phyloP scores from a whole-genome alignment of 2,113 vertebrate species.

The Takifugu flavidus region DNA sequence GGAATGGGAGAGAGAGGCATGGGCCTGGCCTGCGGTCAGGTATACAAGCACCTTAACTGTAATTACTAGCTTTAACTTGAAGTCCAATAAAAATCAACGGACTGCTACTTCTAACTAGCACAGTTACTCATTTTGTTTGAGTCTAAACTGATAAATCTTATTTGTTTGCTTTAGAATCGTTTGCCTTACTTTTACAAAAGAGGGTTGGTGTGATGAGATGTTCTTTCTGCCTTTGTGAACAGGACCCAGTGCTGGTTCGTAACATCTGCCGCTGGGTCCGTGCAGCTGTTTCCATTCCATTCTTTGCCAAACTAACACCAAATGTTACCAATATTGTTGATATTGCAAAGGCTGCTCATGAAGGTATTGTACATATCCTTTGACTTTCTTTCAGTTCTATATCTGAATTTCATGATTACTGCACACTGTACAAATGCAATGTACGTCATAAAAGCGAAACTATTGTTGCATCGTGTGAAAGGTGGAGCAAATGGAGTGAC shows the following conservation, averaged over 20 bases:
- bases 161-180: not conserved
- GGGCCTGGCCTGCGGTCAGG: constrained; percentile 96
- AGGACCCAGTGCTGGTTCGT: constrained; percentile 88
- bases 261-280: constrained; percentile 97
- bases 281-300: constrained; percentile 84
- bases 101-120: too few relatives aligned
- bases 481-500: constrained; percentile 91
- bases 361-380: constrained; percentile 73
- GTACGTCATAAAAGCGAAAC: not conserved
- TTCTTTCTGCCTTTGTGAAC: constrained; percentile 28
- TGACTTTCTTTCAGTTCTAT: not conserved
- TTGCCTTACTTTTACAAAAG: not conserved
- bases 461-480: constrained; percentile 44
- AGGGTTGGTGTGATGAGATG: not conserved
- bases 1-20: constrained; percentile 97
- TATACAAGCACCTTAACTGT: constrained; percentile 44
- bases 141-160: not conserved
- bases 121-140: constrained; percentile 4
- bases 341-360: constrained; percentile 85
- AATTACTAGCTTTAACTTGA: too few relatives aligned
- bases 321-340: constrained; percentile 90
- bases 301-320: constrained; percentile 97
- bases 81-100: too few relatives aligned
- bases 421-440: not conserved
- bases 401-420: not conserved